Evolutionary conservation across 2,888 invertebrate genomes (phyloP).

Genomic region (Dinocampus coccinellae): DNA sequence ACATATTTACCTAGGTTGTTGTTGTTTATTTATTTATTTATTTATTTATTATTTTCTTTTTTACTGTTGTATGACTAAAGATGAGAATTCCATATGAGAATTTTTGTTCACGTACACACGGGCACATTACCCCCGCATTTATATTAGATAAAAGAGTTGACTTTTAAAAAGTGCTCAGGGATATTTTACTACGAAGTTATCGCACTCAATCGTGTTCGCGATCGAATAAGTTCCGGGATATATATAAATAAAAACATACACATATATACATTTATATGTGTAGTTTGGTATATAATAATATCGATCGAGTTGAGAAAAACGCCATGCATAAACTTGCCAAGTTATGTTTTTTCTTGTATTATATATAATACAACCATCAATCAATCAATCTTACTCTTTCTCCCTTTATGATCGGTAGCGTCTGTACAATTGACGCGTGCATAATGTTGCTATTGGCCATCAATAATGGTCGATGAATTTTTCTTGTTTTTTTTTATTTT

Average conservation of each 20-base stretch:
- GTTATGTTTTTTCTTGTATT: constrained; percentile 23
- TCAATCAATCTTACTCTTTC: constrained; percentile 46
- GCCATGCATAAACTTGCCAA: constrained; percentile 22
- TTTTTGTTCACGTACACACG: not conserved
- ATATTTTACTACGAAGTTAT: not conserved
- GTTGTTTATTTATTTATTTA: no score
- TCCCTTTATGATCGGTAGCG: constrained; percentile 41
- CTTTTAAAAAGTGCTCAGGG: not conserved
- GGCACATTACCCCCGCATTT: not conserved
- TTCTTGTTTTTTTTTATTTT: no score
- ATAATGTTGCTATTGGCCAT: constrained; percentile 55
- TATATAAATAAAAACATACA: not conserved
- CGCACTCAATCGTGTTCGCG: not conserved
- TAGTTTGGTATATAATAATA: not conserved
- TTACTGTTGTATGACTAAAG: not conserved
- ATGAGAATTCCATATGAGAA: not conserved
- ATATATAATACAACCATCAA: constrained; percentile 31
- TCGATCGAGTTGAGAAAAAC: constrained; percentile 15
- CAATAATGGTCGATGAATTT: constrained; percentile 50
- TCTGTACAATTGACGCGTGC: constrained; percentile 47
- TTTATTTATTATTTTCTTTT: not conserved
- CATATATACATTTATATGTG: not conserved
- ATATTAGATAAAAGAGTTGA: not conserved
- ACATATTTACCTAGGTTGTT: no score
- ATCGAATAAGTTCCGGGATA: constrained; percentile 21